Base-by-base conservation (phyloP, 2,888 invertebrate genomes). In the Azorinus chamasolen region DNA sequence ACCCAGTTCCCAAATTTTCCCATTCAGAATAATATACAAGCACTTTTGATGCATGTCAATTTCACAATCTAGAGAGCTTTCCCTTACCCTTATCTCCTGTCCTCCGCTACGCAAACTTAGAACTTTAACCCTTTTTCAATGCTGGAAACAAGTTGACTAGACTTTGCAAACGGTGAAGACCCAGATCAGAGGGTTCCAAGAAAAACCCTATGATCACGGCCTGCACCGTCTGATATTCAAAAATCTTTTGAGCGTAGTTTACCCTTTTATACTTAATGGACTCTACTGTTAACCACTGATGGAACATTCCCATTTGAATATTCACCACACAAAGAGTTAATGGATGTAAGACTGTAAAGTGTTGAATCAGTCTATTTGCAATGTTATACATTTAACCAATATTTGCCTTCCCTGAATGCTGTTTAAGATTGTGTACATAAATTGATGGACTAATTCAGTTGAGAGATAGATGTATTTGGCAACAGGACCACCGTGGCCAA, bases 381-480 rank as follows among this genome's bases (percentile, higher is more conserved):
- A 64, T 68, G 59, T 75, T 72, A 64, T 71, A 72, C 64, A 75
- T 75, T 72, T 64, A 68, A 64, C 72, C 74, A 79, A 79, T 79
- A 79, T 79, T 79, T 79, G 79, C 72, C 63, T 69, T 68, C 64
- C 50, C 54, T 25, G 61, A 68, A 72, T 62, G 79, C 70, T 74
- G 66, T 64, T 48, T 46, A 72, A 71, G 66, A 71, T 57, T 79
- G 69, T 79, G 71, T 75, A 79, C 69, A 65, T 51, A 79, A 58
- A 57, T 64, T 59, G 79, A 79, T 74, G 79, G 70, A 62, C 66
- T 57, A 39, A 51, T 59, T 61, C 39, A 61, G 39, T 24, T 12
- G 53, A 14, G 16, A 53, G 53, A 53, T 53, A 53, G 53, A 32
- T 14, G 18, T 53, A 25, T 53, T 53, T 53, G 53, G 27, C 53